Evolutionary conservation across 1,140 invertebrate genomes (phyloP).

Genomic region (Helicoverpa armigera): DNA sequence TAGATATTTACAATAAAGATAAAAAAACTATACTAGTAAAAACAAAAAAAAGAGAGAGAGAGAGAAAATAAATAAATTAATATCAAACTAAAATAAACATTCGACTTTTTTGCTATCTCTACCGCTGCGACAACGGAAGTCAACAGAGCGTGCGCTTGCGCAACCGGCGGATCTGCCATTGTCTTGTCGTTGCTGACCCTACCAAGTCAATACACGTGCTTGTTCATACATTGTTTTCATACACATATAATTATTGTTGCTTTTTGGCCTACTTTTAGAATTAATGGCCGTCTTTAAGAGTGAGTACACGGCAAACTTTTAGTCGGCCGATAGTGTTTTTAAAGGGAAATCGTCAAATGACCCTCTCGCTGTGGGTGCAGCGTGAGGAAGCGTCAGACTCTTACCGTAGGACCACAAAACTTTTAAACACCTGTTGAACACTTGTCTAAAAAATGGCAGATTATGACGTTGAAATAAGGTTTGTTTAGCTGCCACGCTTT

Average conservation of each 20-base stretch:
- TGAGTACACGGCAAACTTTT: too few relatives aligned
- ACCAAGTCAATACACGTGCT: constrained; percentile 42
- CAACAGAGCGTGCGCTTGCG: constrained; percentile 71
- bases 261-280: constrained; percentile 16
- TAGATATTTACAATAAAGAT: neutral
- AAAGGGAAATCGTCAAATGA: too few relatives aligned
- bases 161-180: constrained; percentile 69
- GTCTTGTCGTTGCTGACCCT: constrained; percentile 64
- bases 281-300: neutral
- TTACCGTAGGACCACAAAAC: too few relatives aligned
- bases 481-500: too few relatives aligned
- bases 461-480: too few relatives aligned
- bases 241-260: neutral
- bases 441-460: too few relatives aligned
- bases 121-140: constrained; percentile 73
- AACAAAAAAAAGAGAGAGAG: too few relatives aligned
- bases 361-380: too few relatives aligned
- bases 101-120: constrained; percentile 57
- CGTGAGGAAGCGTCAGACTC: too few relatives aligned
- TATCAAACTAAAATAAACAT: constrained; percentile 7
- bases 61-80: too few relatives aligned
- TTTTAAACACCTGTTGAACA: too few relatives aligned
- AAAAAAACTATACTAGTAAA: neutral
- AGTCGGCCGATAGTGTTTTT: too few relatives aligned
- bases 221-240: constrained; percentile 13